phyloP scores from a whole-genome alignment of 1,140 invertebrate genomes.

The Pemphigus obesinymphae region DNA sequence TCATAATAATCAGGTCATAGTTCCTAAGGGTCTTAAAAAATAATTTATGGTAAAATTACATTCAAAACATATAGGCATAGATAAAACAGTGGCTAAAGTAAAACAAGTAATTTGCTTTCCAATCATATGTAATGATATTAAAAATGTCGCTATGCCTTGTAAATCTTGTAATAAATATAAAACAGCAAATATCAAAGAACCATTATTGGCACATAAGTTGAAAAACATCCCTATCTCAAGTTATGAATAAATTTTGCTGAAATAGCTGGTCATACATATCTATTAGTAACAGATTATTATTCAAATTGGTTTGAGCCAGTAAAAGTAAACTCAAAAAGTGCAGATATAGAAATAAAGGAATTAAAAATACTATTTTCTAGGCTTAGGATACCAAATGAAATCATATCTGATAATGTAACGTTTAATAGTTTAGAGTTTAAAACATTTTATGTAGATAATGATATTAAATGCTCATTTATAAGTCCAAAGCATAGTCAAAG shows the following conservation, averaged over 20 bases:
- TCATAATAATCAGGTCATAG: too few relatives aligned
- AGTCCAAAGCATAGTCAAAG: too few relatives aligned
- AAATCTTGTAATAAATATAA: conserved; percentile 16
- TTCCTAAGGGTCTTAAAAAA: too few relatives aligned
- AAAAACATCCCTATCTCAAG: too few relatives aligned
- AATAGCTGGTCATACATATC: too few relatives aligned
- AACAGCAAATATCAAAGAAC: conserved; percentile 16
- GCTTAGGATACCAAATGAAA: not conserved
- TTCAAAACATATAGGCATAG: not conserved
- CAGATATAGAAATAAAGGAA: not conserved
- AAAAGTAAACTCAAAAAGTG: not conserved
- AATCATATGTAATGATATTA: too few relatives aligned
- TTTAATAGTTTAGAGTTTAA: conserved; percentile 29
- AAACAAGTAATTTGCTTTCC: too few relatives aligned
- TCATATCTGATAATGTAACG: not conserved
- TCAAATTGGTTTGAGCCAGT: conserved; percentile 15
- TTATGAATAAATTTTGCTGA: too few relatives aligned
- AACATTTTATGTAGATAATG: conserved; percentile 33
- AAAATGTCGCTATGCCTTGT: not conserved
- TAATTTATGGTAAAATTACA: not conserved
- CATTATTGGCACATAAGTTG: too few relatives aligned
- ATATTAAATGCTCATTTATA: conserved; percentile 17
- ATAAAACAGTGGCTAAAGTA: not conserved
- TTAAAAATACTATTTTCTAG: conserved; percentile 20
- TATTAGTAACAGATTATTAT: too few relatives aligned